These are phyloP conservation scores for Drosophila tropicalis DNA, from an alignment of 1,140 invertebrate genomes.

Conservation along the genomic window DNA sequence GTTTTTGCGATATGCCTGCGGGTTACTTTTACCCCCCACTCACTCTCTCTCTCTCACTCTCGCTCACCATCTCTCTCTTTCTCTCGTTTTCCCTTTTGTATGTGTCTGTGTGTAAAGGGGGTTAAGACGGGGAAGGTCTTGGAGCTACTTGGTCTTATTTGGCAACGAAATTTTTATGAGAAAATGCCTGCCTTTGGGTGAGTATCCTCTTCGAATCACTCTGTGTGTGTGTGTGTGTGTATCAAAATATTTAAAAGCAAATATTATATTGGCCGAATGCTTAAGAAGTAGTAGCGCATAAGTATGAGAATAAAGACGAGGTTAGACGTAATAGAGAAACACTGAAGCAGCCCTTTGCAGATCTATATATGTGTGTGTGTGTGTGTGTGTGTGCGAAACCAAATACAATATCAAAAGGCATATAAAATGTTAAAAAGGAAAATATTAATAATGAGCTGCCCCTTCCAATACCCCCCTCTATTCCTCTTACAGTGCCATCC, in stretches of 20 bases:
- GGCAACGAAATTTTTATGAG: constrained; percentile 79
- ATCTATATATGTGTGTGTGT: no score
- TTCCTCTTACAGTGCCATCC: background rate
- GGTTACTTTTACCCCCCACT: constrained; percentile 65
- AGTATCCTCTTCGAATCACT: constrained; percentile 25
- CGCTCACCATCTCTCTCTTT: constrained; percentile 33
- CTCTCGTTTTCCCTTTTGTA: no score
- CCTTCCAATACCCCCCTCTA: constrained; percentile 33
- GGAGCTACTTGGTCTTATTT: constrained; percentile 77
- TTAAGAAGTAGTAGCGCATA: background rate
- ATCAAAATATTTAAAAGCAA: constrained; percentile 83
- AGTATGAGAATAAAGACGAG: background rate
- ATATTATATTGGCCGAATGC: constrained; percentile 69
- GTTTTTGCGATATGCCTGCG: constrained; percentile 71
- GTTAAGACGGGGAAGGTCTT: background rate
- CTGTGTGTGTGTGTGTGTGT: constrained; percentile 61
- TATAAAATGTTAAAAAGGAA: constrained; percentile 73
- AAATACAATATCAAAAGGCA: constrained; percentile 70
- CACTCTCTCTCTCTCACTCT: constrained; percentile 21
- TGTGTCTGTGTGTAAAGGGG: constrained; percentile 26
- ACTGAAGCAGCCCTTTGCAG: constrained; percentile 62
- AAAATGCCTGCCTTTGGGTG: constrained; percentile 69
- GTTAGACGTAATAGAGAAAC: constrained; percentile 74
- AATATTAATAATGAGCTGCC: constrained; percentile 65
- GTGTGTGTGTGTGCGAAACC: constrained; percentile 18